These are phyloP conservation scores for Coregonus ussuriensis DNA, from an alignment of 2,797 vertebrate genomes.

Conservation along the genomic window DNA sequence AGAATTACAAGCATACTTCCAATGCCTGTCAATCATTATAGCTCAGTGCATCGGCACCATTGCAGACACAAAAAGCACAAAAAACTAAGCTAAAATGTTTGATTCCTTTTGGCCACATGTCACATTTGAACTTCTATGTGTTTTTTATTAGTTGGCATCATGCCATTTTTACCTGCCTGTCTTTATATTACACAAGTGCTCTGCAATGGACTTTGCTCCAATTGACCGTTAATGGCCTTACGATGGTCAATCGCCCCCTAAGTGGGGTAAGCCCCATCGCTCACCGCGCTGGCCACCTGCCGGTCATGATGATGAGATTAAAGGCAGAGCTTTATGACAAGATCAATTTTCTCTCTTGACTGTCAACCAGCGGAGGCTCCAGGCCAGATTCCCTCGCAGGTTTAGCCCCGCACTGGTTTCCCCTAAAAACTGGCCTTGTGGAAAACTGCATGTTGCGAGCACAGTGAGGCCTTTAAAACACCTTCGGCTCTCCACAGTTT, in stretches of 20 bases:
- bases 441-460: conserved; percentile 28
- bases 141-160: neutral
- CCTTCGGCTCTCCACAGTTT: conserved; percentile 18
- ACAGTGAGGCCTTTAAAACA: conserved; percentile 27
- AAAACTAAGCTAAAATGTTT: neutral
- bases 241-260: conserved; percentile 44
- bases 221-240: conserved; percentile 54
- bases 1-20: neutral
- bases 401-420: conserved; percentile 3
- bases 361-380: conserved; percentile 20
- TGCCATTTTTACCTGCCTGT: neutral
- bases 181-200: conserved; percentile 28
- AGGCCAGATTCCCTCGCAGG: conserved; percentile 11
- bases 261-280: conserved; percentile 53
- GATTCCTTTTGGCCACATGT: neutral
- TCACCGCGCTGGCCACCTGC: conserved; percentile 41
- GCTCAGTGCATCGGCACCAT: neutral
- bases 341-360: conserved; percentile 23
- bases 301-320: conserved; percentile 43
- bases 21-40: neutral
- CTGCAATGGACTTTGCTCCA: conserved; percentile 28
- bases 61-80: neutral
- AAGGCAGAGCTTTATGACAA: conserved; percentile 38
- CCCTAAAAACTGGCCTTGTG: conserved; percentile 10
- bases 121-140: neutral